phyloP scores from a whole-genome alignment of 2,113 vertebrate genomes.

The Aleadryas rufinucha region DNA sequence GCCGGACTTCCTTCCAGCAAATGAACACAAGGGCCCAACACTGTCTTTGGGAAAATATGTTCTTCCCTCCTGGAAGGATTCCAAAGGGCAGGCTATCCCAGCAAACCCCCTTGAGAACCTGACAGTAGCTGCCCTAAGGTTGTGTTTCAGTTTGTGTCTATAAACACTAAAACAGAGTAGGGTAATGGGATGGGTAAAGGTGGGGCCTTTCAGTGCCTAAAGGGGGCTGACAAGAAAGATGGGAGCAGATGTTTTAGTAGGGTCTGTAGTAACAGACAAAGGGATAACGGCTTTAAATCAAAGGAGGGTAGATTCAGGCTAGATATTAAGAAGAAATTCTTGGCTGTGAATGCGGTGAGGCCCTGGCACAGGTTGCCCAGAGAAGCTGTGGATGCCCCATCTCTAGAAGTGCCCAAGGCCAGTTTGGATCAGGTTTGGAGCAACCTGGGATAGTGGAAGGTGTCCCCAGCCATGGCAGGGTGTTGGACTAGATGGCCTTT shows the following conservation, averaged over 20 bases:
- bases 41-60: not conserved
- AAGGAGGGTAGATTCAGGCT: not conserved
- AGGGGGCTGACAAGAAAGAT: not conserved
- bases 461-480: not conserved
- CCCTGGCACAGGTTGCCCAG: not conserved
- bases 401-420: not conserved
- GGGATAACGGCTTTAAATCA: not conserved
- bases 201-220: not conserved
- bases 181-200: not conserved
- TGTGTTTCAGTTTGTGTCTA: not conserved
- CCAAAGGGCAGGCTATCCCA: not conserved
- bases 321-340: not conserved
- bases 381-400: not conserved
- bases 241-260: not conserved
- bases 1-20: not conserved
- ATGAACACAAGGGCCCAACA: not conserved
- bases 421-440: not conserved
- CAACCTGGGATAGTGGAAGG: not conserved
- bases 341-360: not conserved
- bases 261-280: not conserved
- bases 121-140: not conserved
- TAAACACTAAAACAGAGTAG: not conserved
- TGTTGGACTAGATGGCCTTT: not conserved
- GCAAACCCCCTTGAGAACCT: not conserved
- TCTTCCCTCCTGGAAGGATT: not conserved